These are phyloP conservation scores for Raja brachyura DNA, from an alignment of 2,113 vertebrate genomes.

Conservation along the genomic window DNA sequence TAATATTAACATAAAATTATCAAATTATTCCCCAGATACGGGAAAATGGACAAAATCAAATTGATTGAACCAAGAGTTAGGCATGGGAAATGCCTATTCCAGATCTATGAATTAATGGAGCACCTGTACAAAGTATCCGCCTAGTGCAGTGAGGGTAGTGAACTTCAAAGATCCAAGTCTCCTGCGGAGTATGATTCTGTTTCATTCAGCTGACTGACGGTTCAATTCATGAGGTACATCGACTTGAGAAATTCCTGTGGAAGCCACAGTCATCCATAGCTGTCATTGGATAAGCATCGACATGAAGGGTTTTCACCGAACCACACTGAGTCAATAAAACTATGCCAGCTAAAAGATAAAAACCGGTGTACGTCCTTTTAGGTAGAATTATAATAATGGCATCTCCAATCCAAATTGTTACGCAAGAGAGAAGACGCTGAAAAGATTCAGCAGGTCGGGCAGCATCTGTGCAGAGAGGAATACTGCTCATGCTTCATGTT, in stretches of 20 bases:
- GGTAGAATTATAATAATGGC: background rate
- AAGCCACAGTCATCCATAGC: background rate
- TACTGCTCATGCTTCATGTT: too few species aligned
- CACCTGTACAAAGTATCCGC: background rate
- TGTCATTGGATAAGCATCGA: background rate
- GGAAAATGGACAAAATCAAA: background rate
- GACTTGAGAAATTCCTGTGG: background rate
- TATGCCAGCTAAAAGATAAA: background rate
- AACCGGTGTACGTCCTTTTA: background rate
- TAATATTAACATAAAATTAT: background rate
- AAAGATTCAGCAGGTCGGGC: too few species aligned
- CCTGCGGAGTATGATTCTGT: background rate
- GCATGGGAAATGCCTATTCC: background rate
- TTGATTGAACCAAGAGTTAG: background rate
- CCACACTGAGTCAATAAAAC: constrained; percentile 28
- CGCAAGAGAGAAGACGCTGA: too few species aligned
- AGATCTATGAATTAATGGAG: background rate
- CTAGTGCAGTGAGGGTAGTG: background rate
- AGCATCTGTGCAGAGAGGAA: too few species aligned
- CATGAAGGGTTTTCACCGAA: background rate
- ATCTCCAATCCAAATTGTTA: background rate
- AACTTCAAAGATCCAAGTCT: background rate
- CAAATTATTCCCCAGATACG: constrained; percentile 15
- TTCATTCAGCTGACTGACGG: background rate
- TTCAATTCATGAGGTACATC: background rate